A percentile compares a stretch with the other conserved stretches of the same genome.
Conservation (phyloP, 2,888 invertebrate genomes). For the Acronicta leporina region DNA sequence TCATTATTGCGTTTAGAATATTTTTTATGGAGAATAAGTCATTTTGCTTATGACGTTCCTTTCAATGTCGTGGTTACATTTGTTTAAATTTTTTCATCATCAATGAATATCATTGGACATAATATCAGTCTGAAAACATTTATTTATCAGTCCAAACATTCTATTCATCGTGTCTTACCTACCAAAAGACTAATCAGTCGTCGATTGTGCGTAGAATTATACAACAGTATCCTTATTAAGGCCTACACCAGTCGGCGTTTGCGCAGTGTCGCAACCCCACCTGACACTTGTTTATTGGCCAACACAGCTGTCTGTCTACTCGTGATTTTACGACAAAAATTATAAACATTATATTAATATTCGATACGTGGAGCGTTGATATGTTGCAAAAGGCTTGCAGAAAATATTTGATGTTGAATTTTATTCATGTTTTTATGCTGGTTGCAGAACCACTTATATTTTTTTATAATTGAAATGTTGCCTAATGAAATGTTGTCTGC, state of each 20-base stretch:
- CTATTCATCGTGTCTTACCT: background rate
- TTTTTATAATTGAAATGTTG: conserved; percentile 1
- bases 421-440: conserved; percentile 3
- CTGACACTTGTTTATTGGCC: conserved; percentile 64
- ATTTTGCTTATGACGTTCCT: no score
- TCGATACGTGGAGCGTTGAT: conserved; percentile 14
- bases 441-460: background rate
- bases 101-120: background rate
- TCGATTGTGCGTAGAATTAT: conserved; percentile 51
- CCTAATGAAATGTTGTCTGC: background rate
- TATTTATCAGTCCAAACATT: conserved; percentile 10
- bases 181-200: conserved; percentile 38
- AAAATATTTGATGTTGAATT: conserved; percentile 14
- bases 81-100: no score
- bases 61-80: no score
- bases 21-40: background rate
- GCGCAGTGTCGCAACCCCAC: conserved; percentile 60
- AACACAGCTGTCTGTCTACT: conserved; percentile 67
- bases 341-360: conserved; percentile 48
- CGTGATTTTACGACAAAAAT: conserved; percentile 57
- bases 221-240: conserved; percentile 58
- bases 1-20: background rate
- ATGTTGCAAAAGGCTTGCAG: conserved; percentile 29
- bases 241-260: conserved; percentile 39
- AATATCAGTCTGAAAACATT: background rate